Evolutionary conservation across 2,797 vertebrate species (phyloP).

Genomic region (Odontamblyopus lacepedii): DNA sequence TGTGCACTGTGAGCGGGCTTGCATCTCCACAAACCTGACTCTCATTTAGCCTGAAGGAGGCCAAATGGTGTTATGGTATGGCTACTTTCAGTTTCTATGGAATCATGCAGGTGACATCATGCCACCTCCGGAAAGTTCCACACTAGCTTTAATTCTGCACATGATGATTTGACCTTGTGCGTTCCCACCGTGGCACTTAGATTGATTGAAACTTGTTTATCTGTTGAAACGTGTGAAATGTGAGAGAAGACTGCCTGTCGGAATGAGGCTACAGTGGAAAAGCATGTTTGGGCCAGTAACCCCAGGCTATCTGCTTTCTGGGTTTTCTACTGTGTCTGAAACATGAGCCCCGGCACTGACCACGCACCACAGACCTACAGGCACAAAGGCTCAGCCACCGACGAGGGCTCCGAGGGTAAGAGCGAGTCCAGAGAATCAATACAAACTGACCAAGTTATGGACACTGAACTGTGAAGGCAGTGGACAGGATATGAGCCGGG

Average conservation of each 20-base stretch:
- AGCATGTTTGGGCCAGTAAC: slow-evolving; percentile 3
- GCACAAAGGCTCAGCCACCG: background rate
- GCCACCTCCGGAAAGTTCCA: too few species aligned
- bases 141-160: background rate
- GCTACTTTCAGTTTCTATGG: too few species aligned
- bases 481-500: too few species aligned
- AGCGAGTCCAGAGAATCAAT: background rate
- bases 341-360: background rate
- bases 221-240: background rate
- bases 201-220: background rate
- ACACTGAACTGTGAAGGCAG: background rate
- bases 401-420: too few species aligned
- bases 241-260: background rate
- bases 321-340: slow-evolving; percentile 2
- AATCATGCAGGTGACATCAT: too few species aligned
- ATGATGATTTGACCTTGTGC: background rate
- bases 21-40: too few species aligned
- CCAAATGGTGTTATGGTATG: too few species aligned
- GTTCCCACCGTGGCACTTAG: background rate
- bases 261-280: slow-evolving; percentile 12
- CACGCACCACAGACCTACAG: background rate
- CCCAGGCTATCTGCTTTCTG: background rate
- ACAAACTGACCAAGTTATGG: background rate
- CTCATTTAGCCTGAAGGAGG: too few species aligned
- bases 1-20: too few species aligned